Conservation (phyloP, 2,888 invertebrate genomes). For the Tupiocoris notatus region DNA sequence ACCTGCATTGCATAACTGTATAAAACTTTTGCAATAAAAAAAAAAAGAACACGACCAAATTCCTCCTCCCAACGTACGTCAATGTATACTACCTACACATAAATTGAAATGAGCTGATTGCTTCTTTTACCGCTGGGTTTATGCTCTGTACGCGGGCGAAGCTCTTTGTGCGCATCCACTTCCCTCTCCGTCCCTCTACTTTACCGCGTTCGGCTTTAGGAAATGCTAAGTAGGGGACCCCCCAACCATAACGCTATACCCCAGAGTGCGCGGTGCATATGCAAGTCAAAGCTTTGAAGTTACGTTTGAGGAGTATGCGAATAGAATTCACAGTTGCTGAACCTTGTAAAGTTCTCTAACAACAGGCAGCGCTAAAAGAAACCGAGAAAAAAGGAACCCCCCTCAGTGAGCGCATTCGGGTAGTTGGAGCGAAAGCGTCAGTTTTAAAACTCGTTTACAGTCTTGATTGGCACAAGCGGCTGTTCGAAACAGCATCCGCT, state of each 20-base stretch:
- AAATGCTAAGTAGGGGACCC: neutral
- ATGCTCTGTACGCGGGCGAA: neutral
- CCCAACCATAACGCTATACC: neutral
- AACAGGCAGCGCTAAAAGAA: neutral
- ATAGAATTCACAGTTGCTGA: neutral
- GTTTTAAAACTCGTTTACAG: neutral
- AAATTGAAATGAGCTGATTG: neutral
- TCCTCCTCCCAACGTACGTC: neutral
- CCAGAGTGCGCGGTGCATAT: neutral
- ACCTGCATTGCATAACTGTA: neutral
- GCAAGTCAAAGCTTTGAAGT: slow-evolving; percentile 23
- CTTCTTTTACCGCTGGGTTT: neutral
- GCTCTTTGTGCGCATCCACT: neutral
- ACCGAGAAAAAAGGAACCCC: neutral
- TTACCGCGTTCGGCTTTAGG: neutral
- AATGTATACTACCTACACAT: no score
- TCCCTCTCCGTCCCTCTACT: neutral
- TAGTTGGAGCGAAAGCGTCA: neutral
- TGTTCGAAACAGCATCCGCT: neutral
- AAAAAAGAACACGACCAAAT: neutral
- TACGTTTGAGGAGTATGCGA: neutral
- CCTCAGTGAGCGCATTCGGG: neutral
- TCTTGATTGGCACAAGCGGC: neutral
- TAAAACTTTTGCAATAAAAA: neutral
- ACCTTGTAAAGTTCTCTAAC: neutral